A percentile compares a stretch with the other conserved stretches of the same genome.
These are phyloP conservation scores for Drosophila mettleri DNA, from an alignment of 2,888 invertebrate genomes.

Conservation along the genomic window DNA sequence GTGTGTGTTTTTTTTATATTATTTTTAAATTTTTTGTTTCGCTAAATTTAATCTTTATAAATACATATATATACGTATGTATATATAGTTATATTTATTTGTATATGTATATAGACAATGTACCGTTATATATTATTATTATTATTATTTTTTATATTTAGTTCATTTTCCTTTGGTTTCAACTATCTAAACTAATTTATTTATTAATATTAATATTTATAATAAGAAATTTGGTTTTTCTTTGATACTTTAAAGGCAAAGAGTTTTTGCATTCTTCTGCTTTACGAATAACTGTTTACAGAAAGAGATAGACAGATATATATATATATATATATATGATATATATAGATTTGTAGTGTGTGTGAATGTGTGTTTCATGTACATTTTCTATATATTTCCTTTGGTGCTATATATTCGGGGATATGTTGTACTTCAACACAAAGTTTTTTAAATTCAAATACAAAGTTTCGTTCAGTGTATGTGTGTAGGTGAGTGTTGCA, in stretches of 20 bases:
- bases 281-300: slow-evolving; percentile 21
- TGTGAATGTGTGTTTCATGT: slow-evolving; percentile 14
- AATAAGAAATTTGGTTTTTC: slow-evolving; percentile 54
- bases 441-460: background rate
- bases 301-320: slow-evolving; percentile 31
- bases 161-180: slow-evolving; percentile 43
- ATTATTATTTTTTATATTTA: slow-evolving; percentile 12
- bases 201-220: slow-evolving; percentile 15
- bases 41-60: slow-evolving; percentile 58
- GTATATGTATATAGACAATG: slow-evolving; percentile 58
- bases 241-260: slow-evolving; percentile 62
- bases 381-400: slow-evolving; percentile 16
- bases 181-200: slow-evolving; percentile 64
- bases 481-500: slow-evolving; percentile 40
- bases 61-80: slow-evolving; percentile 48
- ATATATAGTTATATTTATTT: slow-evolving; percentile 40
- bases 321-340: slow-evolving; percentile 3
- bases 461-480: slow-evolving; percentile 20
- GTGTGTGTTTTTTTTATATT: slow-evolving; percentile 60
- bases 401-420: slow-evolving; percentile 49
- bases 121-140: slow-evolving; percentile 38
- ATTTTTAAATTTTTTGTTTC: slow-evolving; percentile 15
- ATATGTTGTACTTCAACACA: slow-evolving; percentile 66
- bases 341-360: slow-evolving; percentile 3
- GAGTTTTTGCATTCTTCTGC: slow-evolving; percentile 28